These are phyloP conservation scores for Macroteleia sp. DNA, from an alignment of 2,888 invertebrate species.

Conservation along the genomic window DNA sequence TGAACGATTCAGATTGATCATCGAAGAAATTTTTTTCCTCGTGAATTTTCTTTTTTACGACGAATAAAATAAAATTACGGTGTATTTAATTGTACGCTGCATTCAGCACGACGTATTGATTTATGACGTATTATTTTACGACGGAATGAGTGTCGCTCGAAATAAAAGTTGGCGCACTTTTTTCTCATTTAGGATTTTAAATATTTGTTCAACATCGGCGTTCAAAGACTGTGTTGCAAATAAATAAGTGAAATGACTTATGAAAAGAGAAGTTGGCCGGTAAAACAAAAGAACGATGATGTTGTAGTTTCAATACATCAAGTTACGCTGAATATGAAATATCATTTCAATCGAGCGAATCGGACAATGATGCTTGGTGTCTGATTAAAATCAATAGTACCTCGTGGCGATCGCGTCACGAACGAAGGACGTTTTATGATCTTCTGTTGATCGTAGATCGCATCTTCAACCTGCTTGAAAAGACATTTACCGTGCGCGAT, in stretches of 20 bases:
- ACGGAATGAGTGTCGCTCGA: not conserved
- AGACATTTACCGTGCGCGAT: conserved; percentile 59
- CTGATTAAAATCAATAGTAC: conserved; percentile 56
- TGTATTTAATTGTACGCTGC: too few species aligned
- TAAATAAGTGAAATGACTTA: conserved; percentile 7
- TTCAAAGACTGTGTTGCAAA: not conserved
- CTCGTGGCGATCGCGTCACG: conserved; percentile 32
- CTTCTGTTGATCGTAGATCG: conserved; percentile 52
- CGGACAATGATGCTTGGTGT: conserved; percentile 48
- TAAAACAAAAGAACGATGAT: conserved; percentile 35
- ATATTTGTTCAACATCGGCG: not conserved
- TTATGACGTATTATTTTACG: too few species aligned
- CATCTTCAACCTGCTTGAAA: conserved; percentile 49
- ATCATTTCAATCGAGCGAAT: conserved; percentile 51
- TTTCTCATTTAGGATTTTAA: not conserved
- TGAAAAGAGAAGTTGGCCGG: not conserved
- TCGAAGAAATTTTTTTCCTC: too few species aligned
- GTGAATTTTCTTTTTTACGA: too few species aligned
- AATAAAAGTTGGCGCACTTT: not conserved
- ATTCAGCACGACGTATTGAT: too few species aligned
- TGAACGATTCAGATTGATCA: too few species aligned
- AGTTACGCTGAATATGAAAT: conserved; percentile 37
- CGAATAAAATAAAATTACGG: too few species aligned
- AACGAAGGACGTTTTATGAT: conserved; percentile 53
- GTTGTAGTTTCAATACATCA: conserved; percentile 18